Evolutionary conservation across 2,113 vertebrate genomes (phyloP).

Genomic region (Poeciliopsis turrubarensis): DNA sequence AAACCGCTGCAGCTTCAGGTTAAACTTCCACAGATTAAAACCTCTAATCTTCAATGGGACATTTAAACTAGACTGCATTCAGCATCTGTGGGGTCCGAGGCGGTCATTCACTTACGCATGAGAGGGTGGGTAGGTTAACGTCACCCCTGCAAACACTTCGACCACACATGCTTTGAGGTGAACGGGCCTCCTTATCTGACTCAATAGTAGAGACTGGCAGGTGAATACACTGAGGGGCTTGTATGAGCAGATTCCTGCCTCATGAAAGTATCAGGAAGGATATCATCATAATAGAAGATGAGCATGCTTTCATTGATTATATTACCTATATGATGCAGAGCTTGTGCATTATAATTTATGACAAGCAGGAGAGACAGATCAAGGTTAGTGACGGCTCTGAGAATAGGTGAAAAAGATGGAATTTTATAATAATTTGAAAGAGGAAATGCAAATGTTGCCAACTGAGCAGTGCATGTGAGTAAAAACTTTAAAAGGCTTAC

Average conservation of each 20-base stretch:
- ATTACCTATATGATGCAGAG: not conserved
- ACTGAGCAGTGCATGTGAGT: not conserved
- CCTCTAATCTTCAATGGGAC: not conserved
- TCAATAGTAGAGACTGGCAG: constrained; percentile 32
- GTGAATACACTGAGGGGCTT: constrained; percentile 9
- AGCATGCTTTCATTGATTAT: not conserved
- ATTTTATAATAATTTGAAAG: not conserved
- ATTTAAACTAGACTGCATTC: constrained; percentile 20
- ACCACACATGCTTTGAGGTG: not conserved
- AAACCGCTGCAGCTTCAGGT: constrained; percentile 3
- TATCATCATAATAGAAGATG: not conserved
- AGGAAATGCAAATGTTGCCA: not conserved
- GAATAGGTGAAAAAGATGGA: not conserved
- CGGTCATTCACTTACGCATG: constrained; percentile 2
- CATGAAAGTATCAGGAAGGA: not conserved
- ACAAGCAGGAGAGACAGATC: no score
- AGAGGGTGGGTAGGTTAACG: not conserved
- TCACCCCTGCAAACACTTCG: constrained; percentile 12
- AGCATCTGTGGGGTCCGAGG: not conserved
- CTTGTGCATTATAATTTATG: no score
- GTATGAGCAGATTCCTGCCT: not conserved
- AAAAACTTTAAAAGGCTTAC: no score
- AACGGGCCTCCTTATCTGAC: not conserved
- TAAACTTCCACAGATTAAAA: constrained; percentile 17
- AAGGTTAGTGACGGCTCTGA: no score